Conservation (phyloP, 2,113 vertebrate species). For the Cynoglossus semilaevis region DNA sequence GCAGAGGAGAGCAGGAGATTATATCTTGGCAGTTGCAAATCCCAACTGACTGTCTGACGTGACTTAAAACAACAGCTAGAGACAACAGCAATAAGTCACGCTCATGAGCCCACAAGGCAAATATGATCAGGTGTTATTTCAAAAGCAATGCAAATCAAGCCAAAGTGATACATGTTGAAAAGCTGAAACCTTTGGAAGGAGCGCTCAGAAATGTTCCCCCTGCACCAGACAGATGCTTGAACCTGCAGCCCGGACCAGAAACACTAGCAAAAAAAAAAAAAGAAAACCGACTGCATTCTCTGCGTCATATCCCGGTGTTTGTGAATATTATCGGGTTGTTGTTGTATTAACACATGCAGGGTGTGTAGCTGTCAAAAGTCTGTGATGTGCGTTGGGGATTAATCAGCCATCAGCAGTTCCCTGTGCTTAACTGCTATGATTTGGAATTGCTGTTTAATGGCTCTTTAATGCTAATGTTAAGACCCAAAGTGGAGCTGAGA, state of each 20-base stretch:
- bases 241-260: not conserved
- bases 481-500: slow-evolving; percentile 68
- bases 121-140: slow-evolving; percentile 50
- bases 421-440: slow-evolving; percentile 34
- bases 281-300: not conserved
- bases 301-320: not conserved
- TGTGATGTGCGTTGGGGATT: slow-evolving; percentile 17
- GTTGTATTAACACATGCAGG: not conserved
- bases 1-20: slow-evolving; percentile 14
- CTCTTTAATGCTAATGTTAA: slow-evolving; percentile 72
- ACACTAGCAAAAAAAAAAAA: not conserved
- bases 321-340: not conserved
- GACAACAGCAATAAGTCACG: slow-evolving; percentile 48
- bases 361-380: slow-evolving; percentile 2
- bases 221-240: not conserved
- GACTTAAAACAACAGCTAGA: slow-evolving; percentile 45
- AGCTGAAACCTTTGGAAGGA: not conserved
- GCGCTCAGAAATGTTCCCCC: slow-evolving; percentile 3
- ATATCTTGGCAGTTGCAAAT: slow-evolving; percentile 52
- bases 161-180: slow-evolving; percentile 50
- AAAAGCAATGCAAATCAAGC: slow-evolving; percentile 54
- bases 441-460: slow-evolving; percentile 45
- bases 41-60: slow-evolving; percentile 34
- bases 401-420: slow-evolving; percentile 35
- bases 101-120: slow-evolving; percentile 48